A percentile compares a stretch with the other conserved stretches of the same genome.
phyloP scores from a whole-genome alignment of 1,140 invertebrate genomes.

The Heliothis virescens region DNA sequence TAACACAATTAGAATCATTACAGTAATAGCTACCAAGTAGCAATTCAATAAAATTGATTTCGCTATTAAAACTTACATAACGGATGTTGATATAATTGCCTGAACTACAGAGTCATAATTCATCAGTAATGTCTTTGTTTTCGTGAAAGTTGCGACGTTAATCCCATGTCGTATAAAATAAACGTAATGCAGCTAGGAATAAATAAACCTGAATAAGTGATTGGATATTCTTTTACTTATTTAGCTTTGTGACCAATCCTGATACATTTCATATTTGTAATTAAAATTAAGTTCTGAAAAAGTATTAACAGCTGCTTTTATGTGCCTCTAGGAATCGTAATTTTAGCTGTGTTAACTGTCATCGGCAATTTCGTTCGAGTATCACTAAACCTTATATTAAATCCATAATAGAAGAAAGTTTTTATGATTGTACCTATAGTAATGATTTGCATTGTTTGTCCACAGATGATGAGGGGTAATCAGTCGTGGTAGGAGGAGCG shows the following conservation, averaged over 20 bases:
- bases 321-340: too few species aligned
- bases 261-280: too few species aligned
- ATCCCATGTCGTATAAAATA: conserved; percentile 5
- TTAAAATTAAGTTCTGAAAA: too few species aligned
- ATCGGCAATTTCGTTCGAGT: background rate
- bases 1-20: too few species aligned
- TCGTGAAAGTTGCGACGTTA: conserved; percentile 5
- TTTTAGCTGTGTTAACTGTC: too few species aligned
- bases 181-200: background rate
- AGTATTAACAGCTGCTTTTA: too few species aligned
- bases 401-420: background rate
- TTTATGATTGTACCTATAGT: background rate
- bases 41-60: too few species aligned
- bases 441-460: conserved; percentile 58
- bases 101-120: background rate
- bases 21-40: too few species aligned
- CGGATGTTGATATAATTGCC: background rate
- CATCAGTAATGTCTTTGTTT: conserved; percentile 26
- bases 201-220: too few species aligned
- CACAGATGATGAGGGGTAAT: conserved; percentile 80
- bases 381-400: background rate
- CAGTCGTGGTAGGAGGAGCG: conserved; percentile 65
- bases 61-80: background rate
- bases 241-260: too few species aligned
- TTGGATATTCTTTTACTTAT: background rate